Percentiles rank a stretch among this genome's conserved stretches.
Conservation (phyloP, 2,113 vertebrate genomes). For the Dascyllus trimaculatus region DNA sequence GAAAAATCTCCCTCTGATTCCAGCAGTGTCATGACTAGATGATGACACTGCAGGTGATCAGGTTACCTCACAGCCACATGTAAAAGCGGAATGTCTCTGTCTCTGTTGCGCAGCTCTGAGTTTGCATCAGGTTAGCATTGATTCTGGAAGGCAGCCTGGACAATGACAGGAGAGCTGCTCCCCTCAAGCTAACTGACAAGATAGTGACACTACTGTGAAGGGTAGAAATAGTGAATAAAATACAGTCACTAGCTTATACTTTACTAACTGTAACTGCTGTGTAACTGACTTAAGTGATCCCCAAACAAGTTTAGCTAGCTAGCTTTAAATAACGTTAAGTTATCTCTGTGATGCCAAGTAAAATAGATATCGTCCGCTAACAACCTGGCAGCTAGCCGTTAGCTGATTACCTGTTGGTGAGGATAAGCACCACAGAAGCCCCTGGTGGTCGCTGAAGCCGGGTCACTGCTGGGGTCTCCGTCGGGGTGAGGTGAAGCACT, state of each 20-base stretch:
- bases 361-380: neutral
- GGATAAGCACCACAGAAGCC: conserved; percentile 6
- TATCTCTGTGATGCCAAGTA: neutral
- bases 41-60: neutral
- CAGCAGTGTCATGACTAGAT: neutral
- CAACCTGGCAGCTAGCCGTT: too few species aligned
- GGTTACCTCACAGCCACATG: neutral
- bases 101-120: neutral
- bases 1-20: neutral
- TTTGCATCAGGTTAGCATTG: neutral
- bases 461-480: conserved; percentile 49
- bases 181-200: neutral
- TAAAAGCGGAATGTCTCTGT: too few species aligned
- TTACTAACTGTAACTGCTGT: neutral
- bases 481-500: conserved; percentile 32
- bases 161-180: neutral
- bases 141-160: neutral
- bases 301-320: conserved; percentile 24
- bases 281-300: neutral
- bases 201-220: neutral
- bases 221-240: neutral
- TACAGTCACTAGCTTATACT: neutral
- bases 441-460: conserved; percentile 7
- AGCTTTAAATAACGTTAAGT: conserved; percentile 2
- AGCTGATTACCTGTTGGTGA: conserved; percentile 62